Evolutionary conservation across 30 jellyfish, hydroid and myxozoan genomes (phyloP), one percentile per base, ranked within the genome.

Genomic region (Aurelia sp.): DNA sequence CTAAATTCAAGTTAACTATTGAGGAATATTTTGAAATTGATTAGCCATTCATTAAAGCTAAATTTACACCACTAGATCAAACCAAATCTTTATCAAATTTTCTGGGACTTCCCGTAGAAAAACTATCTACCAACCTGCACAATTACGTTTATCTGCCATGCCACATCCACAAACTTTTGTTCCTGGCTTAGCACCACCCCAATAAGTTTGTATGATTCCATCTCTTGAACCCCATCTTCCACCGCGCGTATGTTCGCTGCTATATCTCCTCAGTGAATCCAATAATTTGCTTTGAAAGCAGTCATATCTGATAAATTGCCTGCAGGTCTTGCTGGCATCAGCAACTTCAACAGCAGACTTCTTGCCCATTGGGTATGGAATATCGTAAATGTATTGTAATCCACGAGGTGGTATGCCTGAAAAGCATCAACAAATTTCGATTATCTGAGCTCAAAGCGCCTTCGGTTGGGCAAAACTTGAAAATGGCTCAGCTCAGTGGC

Each of bases 161-260:
- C 97, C 99, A 76, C 99, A 95, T 13, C 90, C 93, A 60, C 99
- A 95, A 63, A 76, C 86, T 68, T 85, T 87, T 0, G 96, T 74
- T 6, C 95, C 97, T 7, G 97, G 96, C 33, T 88, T 53, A 12
- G 99, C 96, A 15, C 98, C 99, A 23, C 99, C 99, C 99, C 99
- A 95, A 76, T 85, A 95, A 21, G 96, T 79, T 66, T 95, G 99
- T 10, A 87, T 62, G 57, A 57, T 63, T 3, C 91, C 90, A 51
- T 86, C 87, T 44, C 97, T 62, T 15, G 97, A 90, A 0, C 62
- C 84, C 99, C 99, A 95, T 48, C 99, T 77, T 22, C 89, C 99
- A 8, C 99, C 99, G 0, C 86, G 85, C 8, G 79, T 77, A 67
- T 90, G 93, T 78, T 69, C 96, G 55, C 75, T 73, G 71, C 82